Percentiles rank a stretch among this genome's conserved stretches.
These are phyloP conservation scores for Atrichornis clamosus DNA, from an alignment of 2,113 vertebrate genomes.

Conservation along the genomic window DNA sequence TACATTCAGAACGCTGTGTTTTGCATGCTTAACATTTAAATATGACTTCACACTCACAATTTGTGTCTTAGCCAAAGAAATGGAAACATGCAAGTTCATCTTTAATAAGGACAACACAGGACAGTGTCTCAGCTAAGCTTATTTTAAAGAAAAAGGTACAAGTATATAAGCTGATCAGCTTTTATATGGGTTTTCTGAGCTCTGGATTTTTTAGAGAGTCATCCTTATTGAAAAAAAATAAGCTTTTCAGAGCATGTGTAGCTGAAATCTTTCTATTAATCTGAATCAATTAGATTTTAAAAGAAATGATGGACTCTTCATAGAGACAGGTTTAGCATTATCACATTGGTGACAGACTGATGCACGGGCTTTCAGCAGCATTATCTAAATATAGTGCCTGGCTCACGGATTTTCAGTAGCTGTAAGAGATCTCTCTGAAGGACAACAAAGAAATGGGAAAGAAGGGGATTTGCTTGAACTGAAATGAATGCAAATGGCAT, in stretches of 20 bases:
- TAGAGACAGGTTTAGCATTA: conserved; percentile 22
- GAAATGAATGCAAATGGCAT: conserved; percentile 70
- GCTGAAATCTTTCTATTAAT: conserved; percentile 43
- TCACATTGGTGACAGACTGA: not conserved
- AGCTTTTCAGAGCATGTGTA: not conserved
- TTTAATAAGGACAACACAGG: not conserved
- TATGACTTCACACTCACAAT: not conserved
- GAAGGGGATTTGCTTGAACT: not conserved
- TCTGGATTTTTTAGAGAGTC: not conserved
- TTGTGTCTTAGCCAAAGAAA: not conserved
- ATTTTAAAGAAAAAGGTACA: conserved; percentile 24
- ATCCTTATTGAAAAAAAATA: not conserved
- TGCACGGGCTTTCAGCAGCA: not conserved
- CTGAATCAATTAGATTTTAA: conserved; percentile 37
- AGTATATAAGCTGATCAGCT: not conserved
- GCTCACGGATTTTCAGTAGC: conserved; percentile 45
- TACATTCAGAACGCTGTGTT: not conserved
- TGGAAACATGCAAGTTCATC: not conserved
- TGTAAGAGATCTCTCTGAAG: conserved; percentile 34
- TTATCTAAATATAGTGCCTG: conserved; percentile 31
- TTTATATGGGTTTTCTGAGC: not conserved
- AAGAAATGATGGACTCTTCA: conserved; percentile 1
- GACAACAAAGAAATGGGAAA: conserved; percentile 53
- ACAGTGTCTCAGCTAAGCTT: not conserved
- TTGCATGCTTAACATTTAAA: not conserved